Base-by-base conservation (phyloP, 2,113 vertebrate species). In the Scophthalmus maximus region DNA sequence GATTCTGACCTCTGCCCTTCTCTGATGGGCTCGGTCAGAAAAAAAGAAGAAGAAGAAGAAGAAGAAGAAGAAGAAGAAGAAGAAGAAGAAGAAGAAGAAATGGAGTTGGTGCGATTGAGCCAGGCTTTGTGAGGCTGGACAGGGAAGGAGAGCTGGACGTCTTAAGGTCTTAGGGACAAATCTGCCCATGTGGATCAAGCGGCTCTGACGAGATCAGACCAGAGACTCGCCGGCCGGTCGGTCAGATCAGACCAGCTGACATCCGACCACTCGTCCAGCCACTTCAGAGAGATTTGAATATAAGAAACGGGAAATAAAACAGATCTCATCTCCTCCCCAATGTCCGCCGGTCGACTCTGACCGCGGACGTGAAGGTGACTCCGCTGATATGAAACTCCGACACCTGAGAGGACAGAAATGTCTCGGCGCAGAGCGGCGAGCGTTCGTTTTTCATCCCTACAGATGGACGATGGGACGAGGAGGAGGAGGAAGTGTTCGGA, bases 131-230 rank as follows among this genome's bases (percentile, higher is more conserved):
- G 57, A 59, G 65, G 75, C 67, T 78, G 4, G n/a, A 38, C 52
- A 47, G 53, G n/a, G 64, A 56, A 22, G 59, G 30, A 69, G 32
- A 85, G 67, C 56, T 14, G 44, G 38, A 50, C 3, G 26, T 79
- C 71, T 76, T 69, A 78, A n/a, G 7, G 81, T 56, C 64, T 83
- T 69, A 81, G 1, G 36, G 63, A 81, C 68, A 80, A 74, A 83
- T 80, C 84, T 71, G 12, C 25, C 42, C 6, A 6, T 12, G 53
- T 2, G 14, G 68, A 68, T 73, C 68, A 59, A 11, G 5, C 23
- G 10, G 32, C 64, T 27, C 52, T 55, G 30, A 12, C 59, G 57
- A 59, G 78, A 76, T 76, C 52, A 50, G 44, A 42, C 40, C 38
- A 29, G 14, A 64, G 36, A 46, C 62, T 17, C 40, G 7, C 44